A percentile compares a stretch with the other conserved stretches of the same genome.
These are phyloP conservation scores for Phataginus tricuspis DNA, from an alignment of 2,797 vertebrate species.

Conservation along the genomic window DNA sequence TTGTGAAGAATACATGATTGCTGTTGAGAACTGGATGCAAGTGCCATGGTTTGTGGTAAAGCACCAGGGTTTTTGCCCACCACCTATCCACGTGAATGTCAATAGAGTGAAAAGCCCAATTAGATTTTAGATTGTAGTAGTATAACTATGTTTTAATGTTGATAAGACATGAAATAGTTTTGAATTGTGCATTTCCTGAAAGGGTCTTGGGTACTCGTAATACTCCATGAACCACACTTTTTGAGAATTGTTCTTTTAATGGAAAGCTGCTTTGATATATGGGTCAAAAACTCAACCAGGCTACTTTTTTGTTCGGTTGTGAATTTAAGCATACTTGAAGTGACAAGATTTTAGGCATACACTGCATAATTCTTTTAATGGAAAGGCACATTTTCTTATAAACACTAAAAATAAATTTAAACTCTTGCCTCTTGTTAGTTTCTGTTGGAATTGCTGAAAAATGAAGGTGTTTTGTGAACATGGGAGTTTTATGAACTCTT, in stretches of 20 bases:
- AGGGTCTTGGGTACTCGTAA: background rate
- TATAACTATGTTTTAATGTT: background rate
- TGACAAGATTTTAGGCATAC: background rate
- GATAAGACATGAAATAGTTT: background rate
- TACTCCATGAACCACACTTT: background rate
- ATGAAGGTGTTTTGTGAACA: background rate
- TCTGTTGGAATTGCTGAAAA: conserved; percentile 23
- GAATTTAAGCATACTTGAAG: background rate
- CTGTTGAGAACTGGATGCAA: background rate
- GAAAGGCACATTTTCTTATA: background rate
- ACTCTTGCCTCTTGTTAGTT: background rate
- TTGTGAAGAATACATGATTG: background rate
- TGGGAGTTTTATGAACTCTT: background rate
- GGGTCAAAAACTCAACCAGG: background rate
- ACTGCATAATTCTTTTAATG: background rate
- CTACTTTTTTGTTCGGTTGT: background rate
- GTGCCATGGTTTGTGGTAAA: background rate
- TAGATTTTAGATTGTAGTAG: background rate
- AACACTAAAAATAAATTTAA: background rate
- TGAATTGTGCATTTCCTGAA: background rate
- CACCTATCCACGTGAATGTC: background rate
- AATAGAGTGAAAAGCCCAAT: background rate
- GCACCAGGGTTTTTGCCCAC: background rate
- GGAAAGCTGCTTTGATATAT: background rate
- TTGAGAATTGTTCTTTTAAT: background rate